Conservation (phyloP, 2,888 invertebrate genomes). For the Mystacides longicornis region DNA sequence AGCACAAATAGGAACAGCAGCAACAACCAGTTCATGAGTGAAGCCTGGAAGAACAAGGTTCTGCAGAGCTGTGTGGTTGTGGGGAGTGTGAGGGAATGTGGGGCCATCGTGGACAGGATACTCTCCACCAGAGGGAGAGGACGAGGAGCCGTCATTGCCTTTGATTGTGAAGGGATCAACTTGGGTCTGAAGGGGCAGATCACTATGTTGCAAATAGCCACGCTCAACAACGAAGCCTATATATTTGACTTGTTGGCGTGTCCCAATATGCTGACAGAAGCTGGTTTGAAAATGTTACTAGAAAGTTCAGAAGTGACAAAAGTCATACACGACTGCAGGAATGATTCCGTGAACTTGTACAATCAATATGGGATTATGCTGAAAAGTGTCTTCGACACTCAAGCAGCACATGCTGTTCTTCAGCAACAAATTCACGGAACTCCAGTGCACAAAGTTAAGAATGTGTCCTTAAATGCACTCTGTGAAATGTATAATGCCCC, state of each 20-base stretch:
- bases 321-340: slow-evolving; percentile 89
- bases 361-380: slow-evolving; percentile 79
- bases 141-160: slow-evolving; percentile 60
- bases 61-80: slow-evolving; percentile 77
- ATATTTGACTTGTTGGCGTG: slow-evolving; percentile 84
- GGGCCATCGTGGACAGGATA: slow-evolving; percentile 67
- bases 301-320: slow-evolving; percentile 75
- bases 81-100: slow-evolving; percentile 69
- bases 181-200: slow-evolving; percentile 82
- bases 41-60: slow-evolving; percentile 74
- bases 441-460: slow-evolving; percentile 92
- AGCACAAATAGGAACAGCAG: slow-evolving; percentile 42
- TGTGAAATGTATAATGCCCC: slow-evolving; percentile 86
- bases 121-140: slow-evolving; percentile 47
- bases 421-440: slow-evolving; percentile 84
- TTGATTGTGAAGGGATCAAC: slow-evolving; percentile 92
- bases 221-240: slow-evolving; percentile 73
- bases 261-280: slow-evolving; percentile 68
- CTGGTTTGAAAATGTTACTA: slow-evolving; percentile 70
- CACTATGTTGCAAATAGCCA: slow-evolving; percentile 80
- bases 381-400: slow-evolving; percentile 85
- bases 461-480: slow-evolving; percentile 83
- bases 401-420: slow-evolving; percentile 86
- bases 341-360: slow-evolving; percentile 81
- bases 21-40: slow-evolving; percentile 50